Conservation (phyloP, 1,140 invertebrate species). For the Coenobita brevimanus region DNA sequence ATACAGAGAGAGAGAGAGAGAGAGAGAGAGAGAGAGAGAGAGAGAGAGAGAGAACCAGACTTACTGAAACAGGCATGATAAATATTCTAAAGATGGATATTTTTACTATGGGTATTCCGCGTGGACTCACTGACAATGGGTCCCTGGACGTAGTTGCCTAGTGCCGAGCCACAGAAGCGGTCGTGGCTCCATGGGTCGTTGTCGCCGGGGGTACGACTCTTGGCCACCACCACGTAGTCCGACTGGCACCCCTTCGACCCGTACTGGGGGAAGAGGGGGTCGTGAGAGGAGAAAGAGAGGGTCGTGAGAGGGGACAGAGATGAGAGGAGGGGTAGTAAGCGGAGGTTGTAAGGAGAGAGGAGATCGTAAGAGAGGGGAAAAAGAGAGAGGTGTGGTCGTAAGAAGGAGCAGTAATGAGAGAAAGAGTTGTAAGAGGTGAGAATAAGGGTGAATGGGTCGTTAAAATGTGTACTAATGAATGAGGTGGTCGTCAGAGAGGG, state of each 20-base stretch:
- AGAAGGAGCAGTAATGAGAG: no score
- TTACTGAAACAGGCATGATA: not conserved
- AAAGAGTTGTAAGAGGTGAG: no score
- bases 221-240: constrained; percentile 58
- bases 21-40: constrained; percentile 28
- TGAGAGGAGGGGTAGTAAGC: no score
- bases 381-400: no score
- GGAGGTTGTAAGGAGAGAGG: no score
- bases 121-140: constrained; percentile 64
- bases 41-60: not conserved
- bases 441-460: no score
- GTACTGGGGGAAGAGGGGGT: constrained; percentile 15
- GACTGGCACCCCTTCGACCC: constrained; percentile 46
- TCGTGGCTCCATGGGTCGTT: constrained; percentile 60
- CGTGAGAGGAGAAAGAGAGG: no score
- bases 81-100: no score
- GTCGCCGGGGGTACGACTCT: constrained; percentile 61
- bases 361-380: no score
- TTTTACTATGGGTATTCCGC: not conserved
- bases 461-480: no score
- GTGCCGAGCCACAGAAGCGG: constrained; percentile 59
- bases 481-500: no score
- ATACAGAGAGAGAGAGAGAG: constrained; percentile 15
- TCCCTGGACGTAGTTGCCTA: constrained; percentile 63
- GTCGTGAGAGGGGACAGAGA: no score